Conservation (phyloP, 2,797 vertebrate species). For the Anguilla pacifica region DNA sequence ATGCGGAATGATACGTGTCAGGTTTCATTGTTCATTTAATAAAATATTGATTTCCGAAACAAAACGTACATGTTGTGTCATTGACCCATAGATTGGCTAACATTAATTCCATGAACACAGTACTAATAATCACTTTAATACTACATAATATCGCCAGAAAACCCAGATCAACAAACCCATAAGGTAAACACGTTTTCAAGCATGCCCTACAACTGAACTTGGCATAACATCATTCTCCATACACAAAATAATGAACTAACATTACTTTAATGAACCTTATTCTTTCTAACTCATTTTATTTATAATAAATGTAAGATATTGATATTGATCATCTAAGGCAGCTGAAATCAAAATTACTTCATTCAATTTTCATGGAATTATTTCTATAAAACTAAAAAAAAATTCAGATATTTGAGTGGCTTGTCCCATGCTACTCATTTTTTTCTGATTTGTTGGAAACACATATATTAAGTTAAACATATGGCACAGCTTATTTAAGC, state of each 20-base stretch:
- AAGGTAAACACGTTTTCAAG: background rate
- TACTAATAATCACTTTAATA: background rate
- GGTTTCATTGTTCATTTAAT: no score
- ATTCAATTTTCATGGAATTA: background rate
- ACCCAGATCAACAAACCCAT: background rate
- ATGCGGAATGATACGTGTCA: no score
- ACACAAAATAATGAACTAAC: background rate
- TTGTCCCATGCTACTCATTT: background rate
- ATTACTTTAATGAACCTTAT: background rate
- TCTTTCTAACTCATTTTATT: background rate
- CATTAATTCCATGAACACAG: background rate
- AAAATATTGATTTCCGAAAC: no score
- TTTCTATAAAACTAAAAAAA: background rate
- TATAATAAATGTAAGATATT: background rate
- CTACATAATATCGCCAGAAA: background rate
- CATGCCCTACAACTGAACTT: background rate
- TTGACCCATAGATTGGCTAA: no score
- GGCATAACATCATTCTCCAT: background rate
- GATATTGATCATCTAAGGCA: no score
- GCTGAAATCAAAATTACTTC: background rate
- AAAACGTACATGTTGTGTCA: no score
- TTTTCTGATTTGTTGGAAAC: background rate
- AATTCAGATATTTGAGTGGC: background rate
- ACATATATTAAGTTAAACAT: background rate
- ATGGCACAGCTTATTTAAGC: no score